These are phyloP conservation scores for Gallinago stenura DNA, from an alignment of 2,797 vertebrate species.

Conservation along the genomic window DNA sequence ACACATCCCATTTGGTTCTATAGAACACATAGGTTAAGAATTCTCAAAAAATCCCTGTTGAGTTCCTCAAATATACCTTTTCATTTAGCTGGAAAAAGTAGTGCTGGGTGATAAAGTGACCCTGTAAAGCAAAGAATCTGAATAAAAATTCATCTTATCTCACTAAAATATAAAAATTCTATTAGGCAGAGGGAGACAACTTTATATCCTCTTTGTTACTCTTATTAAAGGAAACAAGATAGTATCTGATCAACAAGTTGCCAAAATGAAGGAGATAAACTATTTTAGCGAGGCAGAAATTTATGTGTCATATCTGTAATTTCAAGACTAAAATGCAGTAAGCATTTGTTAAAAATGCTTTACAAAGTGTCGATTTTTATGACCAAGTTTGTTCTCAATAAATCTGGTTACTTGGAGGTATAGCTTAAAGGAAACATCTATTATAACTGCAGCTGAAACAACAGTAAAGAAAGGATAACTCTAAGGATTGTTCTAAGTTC, in stretches of 20 bases:
- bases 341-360: neutral
- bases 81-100: neutral
- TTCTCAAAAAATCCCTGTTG: neutral
- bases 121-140: neutral
- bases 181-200: neutral
- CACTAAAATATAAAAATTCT: neutral
- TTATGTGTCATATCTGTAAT: neutral
- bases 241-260: neutral
- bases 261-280: neutral
- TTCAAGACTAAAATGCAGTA: neutral
- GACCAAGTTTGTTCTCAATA: neutral
- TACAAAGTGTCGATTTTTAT: neutral
- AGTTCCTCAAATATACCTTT: neutral
- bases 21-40: neutral
- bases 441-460: neutral
- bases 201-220: neutral
- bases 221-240: neutral
- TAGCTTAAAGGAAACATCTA: neutral
- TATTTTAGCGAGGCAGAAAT: neutral
- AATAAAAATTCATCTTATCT: neutral
- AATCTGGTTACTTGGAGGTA: neutral
- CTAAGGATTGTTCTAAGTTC: neutral
- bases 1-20: neutral
- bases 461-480: neutral
- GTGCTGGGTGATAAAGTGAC: neutral